These are phyloP conservation scores for Pelodytes ibericus DNA, from an alignment of 2,797 vertebrate genomes.

Conservation along the genomic window DNA sequence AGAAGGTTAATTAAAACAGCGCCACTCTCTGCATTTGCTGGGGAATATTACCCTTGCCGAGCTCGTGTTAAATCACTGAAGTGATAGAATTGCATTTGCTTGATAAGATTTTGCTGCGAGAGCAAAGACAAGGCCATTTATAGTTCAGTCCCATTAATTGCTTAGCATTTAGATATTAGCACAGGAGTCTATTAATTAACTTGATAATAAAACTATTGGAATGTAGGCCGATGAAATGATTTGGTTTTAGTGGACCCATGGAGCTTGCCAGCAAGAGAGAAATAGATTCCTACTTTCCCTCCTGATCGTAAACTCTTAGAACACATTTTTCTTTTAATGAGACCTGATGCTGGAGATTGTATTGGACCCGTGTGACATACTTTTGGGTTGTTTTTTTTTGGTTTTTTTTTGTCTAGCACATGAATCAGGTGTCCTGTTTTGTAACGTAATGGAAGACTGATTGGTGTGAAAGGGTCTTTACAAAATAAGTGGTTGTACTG, in stretches of 20 bases:
- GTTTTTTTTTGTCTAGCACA: not conserved
- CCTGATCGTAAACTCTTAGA: conserved; percentile 38
- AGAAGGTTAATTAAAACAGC: conserved; percentile 86
- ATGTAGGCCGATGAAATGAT: conserved; percentile 61
- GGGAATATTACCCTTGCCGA: conserved; percentile 75
- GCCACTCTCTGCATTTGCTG: conserved; percentile 72
- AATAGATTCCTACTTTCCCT: conserved; percentile 36
- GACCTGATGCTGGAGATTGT: conserved; percentile 34
- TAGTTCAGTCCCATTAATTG: conserved; percentile 89
- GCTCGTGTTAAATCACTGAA: conserved; percentile 65
- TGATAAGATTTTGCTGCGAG: conserved; percentile 70
- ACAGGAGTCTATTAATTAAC: conserved; percentile 84
- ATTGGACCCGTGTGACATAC: conserved; percentile 36
- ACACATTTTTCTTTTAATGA: conserved; percentile 45
- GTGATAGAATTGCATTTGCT: conserved; percentile 67
- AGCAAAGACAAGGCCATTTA: conserved; percentile 71
- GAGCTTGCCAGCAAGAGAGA: conserved; percentile 29
- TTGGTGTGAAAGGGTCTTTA: not conserved
- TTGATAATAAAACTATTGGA: conserved; percentile 79
- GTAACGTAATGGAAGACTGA: not conserved
- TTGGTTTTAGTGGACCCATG: conserved; percentile 61
- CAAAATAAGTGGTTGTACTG: not conserved
- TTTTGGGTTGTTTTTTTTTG: conserved; percentile 13
- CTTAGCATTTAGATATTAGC: conserved; percentile 87
- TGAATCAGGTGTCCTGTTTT: not conserved